phyloP scores from a whole-genome alignment of 2,113 vertebrate species.

The Triplophysa tibetana region DNA sequence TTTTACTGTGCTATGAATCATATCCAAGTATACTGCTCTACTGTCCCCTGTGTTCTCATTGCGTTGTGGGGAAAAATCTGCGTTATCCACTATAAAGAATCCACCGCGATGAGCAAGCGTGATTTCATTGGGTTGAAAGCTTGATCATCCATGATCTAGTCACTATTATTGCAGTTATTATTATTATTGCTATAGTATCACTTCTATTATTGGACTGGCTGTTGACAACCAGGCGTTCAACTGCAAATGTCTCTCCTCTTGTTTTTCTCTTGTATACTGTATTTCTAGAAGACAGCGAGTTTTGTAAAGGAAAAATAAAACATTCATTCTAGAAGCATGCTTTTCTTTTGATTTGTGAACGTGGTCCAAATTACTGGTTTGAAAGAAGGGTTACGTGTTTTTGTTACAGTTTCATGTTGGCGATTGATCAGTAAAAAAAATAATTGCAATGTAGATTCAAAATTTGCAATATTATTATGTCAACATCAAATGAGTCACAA shows the following conservation, averaged over 20 bases:
- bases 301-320: slow-evolving; percentile 98
- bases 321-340: slow-evolving; percentile 83
- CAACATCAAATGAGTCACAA: too few relatives aligned
- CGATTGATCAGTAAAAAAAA: too few relatives aligned
- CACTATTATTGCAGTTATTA: slow-evolving; percentile 55
- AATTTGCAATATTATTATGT: too few relatives aligned
- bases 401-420: neutral
- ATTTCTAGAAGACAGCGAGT: slow-evolving; percentile 90
- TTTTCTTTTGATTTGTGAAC: slow-evolving; percentile 11
- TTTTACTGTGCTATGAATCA: slow-evolving; percentile 78
- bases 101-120: slow-evolving; percentile 62
- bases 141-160: slow-evolving; percentile 85
- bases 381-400: neutral
- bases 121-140: slow-evolving; percentile 86
- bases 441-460: too few relatives aligned
- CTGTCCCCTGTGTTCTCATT: slow-evolving; percentile 75
- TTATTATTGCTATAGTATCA: slow-evolving; percentile 66
- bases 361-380: neutral
- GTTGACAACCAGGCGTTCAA: slow-evolving; percentile 86
- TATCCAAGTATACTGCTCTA: slow-evolving; percentile 72
- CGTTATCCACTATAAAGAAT: slow-evolving; percentile 72
- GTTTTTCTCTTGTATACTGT: slow-evolving; percentile 82
- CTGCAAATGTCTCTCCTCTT: slow-evolving; percentile 79
- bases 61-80: slow-evolving; percentile 75
- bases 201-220: slow-evolving; percentile 80